phyloP scores from a whole-genome alignment of 1,140 invertebrate species.

The Monochamus saltuarius region DNA sequence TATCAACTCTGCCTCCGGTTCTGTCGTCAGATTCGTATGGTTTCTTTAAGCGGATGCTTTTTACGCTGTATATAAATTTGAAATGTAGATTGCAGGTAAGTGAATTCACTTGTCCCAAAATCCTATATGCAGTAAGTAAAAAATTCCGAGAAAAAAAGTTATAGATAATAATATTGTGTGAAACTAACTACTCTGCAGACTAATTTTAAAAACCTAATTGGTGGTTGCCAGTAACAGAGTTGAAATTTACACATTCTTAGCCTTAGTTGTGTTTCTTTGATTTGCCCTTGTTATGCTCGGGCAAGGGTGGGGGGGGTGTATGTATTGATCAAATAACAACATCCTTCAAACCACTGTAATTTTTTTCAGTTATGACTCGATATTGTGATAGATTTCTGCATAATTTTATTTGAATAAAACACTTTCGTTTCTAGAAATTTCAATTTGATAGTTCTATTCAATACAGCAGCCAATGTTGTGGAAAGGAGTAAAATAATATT shows the following conservation, averaged over 20 bases:
- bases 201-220: too few species aligned
- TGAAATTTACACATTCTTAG: too few species aligned
- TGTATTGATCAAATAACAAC: neutral
- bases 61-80: conserved; percentile 45
- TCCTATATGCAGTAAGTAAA: neutral
- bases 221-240: too few species aligned
- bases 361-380: too few species aligned
- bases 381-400: too few species aligned
- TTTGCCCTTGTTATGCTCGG: neutral
- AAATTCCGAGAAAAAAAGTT: neutral
- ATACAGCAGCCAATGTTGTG: too few species aligned
- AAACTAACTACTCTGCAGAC: too few species aligned
- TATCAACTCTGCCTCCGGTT: conserved; percentile 49
- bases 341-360: neutral
- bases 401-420: too few species aligned
- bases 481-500: too few species aligned
- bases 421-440: too few species aligned
- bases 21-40: conserved; percentile 60
- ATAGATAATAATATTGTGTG: neutral
- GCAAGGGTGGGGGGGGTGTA: neutral
- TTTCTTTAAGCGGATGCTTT: conserved; percentile 55
- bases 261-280: too few species aligned
- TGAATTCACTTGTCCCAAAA: neutral
- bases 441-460: too few species aligned
- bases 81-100: conserved; percentile 26